Conservation (phyloP, 2,113 vertebrate species). For the Pomatostomus ruficeps region DNA sequence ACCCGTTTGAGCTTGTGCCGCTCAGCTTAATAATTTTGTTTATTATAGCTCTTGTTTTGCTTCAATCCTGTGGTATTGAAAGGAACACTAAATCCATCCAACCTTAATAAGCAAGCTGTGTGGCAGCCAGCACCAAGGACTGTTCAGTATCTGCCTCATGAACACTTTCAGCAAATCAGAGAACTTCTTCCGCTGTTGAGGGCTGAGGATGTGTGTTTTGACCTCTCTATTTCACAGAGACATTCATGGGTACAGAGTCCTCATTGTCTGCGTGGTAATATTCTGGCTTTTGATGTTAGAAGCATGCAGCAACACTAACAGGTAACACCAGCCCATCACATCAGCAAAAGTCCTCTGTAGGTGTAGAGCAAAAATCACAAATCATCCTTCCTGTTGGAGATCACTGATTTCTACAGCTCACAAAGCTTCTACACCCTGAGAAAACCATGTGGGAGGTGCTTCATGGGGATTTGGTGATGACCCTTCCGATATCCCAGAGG, state of each 20-base stretch:
- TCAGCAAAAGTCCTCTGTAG: neutral
- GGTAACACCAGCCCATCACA: neutral
- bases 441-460: neutral
- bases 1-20: neutral
- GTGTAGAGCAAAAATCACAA: neutral
- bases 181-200: neutral
- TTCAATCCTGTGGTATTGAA: neutral
- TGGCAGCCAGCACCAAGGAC: neutral
- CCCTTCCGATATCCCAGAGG: neutral
- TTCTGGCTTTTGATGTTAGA: constrained; percentile 1
- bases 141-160: neutral
- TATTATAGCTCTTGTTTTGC: neutral
- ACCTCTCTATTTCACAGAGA: neutral
- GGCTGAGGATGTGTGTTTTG: neutral
- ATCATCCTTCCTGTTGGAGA: neutral
- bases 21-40: neutral
- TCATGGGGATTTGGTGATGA: neutral
- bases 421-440: neutral
- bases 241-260: neutral
- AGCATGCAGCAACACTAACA: neutral
- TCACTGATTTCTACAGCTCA: neutral
- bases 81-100: neutral
- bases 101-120: neutral
- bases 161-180: neutral
- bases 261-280: neutral